Evolutionary conservation across 2,113 vertebrate species (phyloP), one percentile per base, ranked within the genome.

Genomic region (Catharus minimus): DNA sequence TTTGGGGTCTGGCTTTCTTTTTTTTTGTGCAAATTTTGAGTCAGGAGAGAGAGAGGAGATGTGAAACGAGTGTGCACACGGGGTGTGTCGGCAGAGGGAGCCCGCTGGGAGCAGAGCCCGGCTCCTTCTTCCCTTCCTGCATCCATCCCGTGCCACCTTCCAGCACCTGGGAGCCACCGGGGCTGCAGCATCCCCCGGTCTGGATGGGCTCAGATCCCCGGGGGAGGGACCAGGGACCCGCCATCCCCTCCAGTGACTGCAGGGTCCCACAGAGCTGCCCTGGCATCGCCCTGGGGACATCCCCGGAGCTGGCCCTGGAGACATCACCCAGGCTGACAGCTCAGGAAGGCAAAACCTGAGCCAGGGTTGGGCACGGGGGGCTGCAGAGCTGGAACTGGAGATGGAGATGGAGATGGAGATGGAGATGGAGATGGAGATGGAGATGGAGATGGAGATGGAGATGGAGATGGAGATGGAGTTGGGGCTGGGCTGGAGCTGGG

Each of bases 61-160:
- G 56, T 8, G 8, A 2, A 3, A 50, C 0, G 41, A 17, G 16
- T 9, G 67, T 4, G 67, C 21, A 1, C 50, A 1, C 33, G 27
- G 21, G 15, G 60, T 9, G 68, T 4, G 80, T 86, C 76, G 0
- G 83, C 91, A 83, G 91, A 90, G 93, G 89, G 89, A 88, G 91
- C 90, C 78, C 3, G 43, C 26, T 10, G 85, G 61, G 69, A 85
- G 58, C 69, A 0, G 2, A 55, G 44, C 80, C 5, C 0, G 28
- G 62, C 18, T 2, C 39, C 15, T 1, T 0, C 30, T 43, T 39
- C 68, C 33, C 66, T 41, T 21, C 47, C 15, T 2, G 19, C 61
- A 36, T 11, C 49, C 61, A 3, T 26, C 81, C 41, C 0, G 33
- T 38, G 17, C 2, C 44, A 19, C 74, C 60, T 43, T 28, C 0